Conservation (phyloP, 2,797 vertebrate genomes). For the Sandelia bainsii region DNA sequence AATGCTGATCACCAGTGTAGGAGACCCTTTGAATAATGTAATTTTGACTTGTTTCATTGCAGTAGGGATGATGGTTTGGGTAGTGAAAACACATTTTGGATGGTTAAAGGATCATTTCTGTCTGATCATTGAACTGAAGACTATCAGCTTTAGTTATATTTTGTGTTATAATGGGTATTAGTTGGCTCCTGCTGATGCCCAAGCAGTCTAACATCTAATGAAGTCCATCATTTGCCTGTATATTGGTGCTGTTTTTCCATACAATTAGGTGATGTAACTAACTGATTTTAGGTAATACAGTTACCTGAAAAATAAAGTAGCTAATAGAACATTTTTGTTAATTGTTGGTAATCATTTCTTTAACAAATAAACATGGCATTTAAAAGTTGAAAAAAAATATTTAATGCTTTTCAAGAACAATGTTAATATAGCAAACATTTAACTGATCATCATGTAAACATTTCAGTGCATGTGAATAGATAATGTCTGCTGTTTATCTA, state of each 20-base stretch:
- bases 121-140: constrained; percentile 1
- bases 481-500: constrained; percentile 32
- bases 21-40: not conserved
- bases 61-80: not conserved
- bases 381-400: constrained; percentile 1
- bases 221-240: not conserved
- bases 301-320: not conserved
- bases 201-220: not conserved
- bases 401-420: constrained; percentile 15
- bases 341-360: constrained; percentile 3
- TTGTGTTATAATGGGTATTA: not conserved
- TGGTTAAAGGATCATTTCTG: not conserved
- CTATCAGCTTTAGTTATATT: not conserved
- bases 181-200: not conserved
- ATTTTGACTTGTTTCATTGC: constrained; percentile 2
- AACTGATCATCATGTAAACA: constrained; percentile 33
- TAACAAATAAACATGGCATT: not conserved
- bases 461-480: constrained; percentile 46
- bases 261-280: constrained; percentile 3
- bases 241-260: constrained; percentile 1
- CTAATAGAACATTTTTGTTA: not conserved
- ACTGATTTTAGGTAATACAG: not conserved
- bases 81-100: not conserved
- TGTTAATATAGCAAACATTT: constrained; percentile 10
- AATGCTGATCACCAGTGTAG: not conserved